Evolutionary conservation across 2,797 vertebrate genomes (phyloP).

Genomic region (Peromyscus eremicus): DNA sequence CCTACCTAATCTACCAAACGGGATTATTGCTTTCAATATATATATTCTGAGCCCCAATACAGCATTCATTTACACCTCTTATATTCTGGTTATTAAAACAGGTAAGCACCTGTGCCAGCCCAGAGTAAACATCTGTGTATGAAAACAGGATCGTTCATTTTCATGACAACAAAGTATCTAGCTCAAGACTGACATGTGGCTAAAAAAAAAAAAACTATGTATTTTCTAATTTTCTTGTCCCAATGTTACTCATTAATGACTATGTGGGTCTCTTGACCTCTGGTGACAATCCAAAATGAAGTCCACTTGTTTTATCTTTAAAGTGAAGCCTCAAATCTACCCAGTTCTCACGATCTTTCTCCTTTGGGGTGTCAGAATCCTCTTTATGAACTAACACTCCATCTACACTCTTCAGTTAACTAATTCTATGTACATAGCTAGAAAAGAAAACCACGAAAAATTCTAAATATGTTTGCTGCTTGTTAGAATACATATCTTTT

Average conservation of each 20-base stretch:
- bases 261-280: neutral
- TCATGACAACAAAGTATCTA: neutral
- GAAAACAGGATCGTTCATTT: neutral
- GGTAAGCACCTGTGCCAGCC: neutral
- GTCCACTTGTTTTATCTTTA: neutral
- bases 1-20: neutral
- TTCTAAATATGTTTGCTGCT: neutral
- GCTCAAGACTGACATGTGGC: neutral
- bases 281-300: neutral
- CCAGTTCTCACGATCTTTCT: neutral
- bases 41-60: neutral
- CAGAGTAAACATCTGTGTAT: neutral
- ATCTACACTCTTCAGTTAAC: neutral
- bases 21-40: slow-evolving; percentile 1
- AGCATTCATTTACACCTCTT: neutral
- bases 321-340: neutral
- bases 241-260: neutral
- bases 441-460: neutral
- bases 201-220: neutral
- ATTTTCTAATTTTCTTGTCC: slow-evolving; percentile 5
- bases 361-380: neutral
- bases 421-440: neutral
- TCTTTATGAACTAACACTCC: too few species aligned
- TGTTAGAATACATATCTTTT: neutral
- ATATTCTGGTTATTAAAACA: neutral